phyloP scores from a whole-genome alignment of 2,113 vertebrate species.

The Papio anubis region DNA sequence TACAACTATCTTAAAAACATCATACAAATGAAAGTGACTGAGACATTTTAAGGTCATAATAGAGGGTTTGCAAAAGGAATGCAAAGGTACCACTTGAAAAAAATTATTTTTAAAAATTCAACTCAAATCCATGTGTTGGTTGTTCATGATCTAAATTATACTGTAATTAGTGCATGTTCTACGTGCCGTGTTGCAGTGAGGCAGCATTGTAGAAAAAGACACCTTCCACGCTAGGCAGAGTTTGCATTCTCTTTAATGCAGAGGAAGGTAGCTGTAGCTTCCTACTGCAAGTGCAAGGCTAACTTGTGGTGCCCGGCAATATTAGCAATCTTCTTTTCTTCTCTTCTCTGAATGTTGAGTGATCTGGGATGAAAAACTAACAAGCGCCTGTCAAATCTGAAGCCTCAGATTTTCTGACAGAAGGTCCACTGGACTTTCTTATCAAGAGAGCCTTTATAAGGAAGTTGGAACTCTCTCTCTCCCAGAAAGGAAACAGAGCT shows the following conservation, averaged over 20 bases:
- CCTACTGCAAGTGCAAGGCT: slow-evolving; percentile 66
- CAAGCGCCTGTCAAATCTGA: slow-evolving; percentile 94
- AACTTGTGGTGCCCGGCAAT: slow-evolving; percentile 61
- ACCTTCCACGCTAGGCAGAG: slow-evolving; percentile 37
- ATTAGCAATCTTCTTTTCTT: slow-evolving; percentile 79
- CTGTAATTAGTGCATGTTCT: slow-evolving; percentile 22
- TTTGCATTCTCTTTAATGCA: slow-evolving; percentile 69
- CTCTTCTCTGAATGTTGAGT: slow-evolving; percentile 80
- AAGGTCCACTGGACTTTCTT: slow-evolving; percentile 90
- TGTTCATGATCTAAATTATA: slow-evolving; percentile 28
- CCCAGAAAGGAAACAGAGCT: slow-evolving; percentile 86
- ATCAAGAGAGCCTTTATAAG: slow-evolving; percentile 90
- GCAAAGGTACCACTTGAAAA: background rate
- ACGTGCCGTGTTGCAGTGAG: background rate
- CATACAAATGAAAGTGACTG: background rate
- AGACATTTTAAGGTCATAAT: background rate
- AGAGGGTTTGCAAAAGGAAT: background rate
- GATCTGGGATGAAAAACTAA: slow-evolving; percentile 90
- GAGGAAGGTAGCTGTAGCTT: slow-evolving; percentile 50
- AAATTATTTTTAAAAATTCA: background rate
- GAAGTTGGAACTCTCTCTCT: slow-evolving; percentile 85
- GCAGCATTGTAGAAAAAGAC: background rate
- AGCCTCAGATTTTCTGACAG: slow-evolving; percentile 90
- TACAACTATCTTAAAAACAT: slow-evolving; percentile 9
- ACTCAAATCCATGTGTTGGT: background rate